phyloP scores from a whole-genome alignment of 2,888 invertebrate genomes.

The Cantharis flavilabris region DNA sequence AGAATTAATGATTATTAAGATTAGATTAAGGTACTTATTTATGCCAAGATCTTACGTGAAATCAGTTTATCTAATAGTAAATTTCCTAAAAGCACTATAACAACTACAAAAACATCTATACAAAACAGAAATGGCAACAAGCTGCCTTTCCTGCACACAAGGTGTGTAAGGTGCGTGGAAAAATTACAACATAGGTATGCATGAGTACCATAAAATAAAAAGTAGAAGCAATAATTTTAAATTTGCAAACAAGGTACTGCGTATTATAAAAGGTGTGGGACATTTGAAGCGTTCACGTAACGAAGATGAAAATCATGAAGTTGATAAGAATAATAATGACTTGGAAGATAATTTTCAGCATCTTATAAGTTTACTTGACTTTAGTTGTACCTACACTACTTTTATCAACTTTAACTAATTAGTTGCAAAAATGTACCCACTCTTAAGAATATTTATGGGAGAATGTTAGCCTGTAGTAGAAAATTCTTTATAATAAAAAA shows the following conservation, averaged over 20 bases:
- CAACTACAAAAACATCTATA: background rate
- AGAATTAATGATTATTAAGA: background rate
- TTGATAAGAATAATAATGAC: background rate
- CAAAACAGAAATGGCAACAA: constrained; percentile 12
- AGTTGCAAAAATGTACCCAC: background rate
- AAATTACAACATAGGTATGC: constrained; percentile 17
- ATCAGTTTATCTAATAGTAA: background rate
- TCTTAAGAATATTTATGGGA: background rate
- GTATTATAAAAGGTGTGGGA: constrained; percentile 20
- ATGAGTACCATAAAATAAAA: constrained; percentile 14
- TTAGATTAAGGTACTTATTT: background rate
- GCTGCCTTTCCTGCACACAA: constrained; percentile 6
- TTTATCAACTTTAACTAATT: background rate
- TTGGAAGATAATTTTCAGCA: background rate
- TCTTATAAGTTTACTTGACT: background rate
- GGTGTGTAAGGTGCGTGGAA: constrained; percentile 10
- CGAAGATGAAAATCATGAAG: background rate
- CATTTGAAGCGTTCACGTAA: constrained; percentile 8
- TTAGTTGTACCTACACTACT: background rate
- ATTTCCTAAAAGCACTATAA: background rate
- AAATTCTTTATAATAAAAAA: background rate
- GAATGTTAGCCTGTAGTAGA: background rate
- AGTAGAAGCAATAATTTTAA: constrained; percentile 17
- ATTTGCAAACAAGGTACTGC: constrained; percentile 21
- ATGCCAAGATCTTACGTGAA: background rate